Percentiles rank a stretch among this genome's conserved stretches.
phyloP scores from a whole-genome alignment of 2,113 vertebrate species.

The Triplophysa siluroides region DNA sequence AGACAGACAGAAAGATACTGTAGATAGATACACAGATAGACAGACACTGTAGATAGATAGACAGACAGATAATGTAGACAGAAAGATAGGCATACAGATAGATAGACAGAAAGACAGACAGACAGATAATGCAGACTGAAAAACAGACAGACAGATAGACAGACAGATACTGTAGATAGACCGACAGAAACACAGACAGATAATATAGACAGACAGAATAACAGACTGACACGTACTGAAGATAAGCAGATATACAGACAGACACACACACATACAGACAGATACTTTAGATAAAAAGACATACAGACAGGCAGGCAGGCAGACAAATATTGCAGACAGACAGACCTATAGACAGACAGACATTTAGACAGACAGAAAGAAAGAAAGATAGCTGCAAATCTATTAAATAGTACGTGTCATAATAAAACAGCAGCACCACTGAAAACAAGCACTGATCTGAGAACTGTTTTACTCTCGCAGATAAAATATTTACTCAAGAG shows the following conservation, averaged over 20 bases:
- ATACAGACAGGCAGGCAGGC: too few relatives aligned
- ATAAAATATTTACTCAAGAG: conserved; percentile 22
- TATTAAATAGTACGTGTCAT: neutral
- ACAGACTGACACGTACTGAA: too few relatives aligned
- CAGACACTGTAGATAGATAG: too few relatives aligned
- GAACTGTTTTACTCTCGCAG: neutral
- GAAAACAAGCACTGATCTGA: neutral
- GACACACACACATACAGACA: neutral
- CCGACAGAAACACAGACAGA: too few relatives aligned
- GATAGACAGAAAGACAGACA: too few relatives aligned
- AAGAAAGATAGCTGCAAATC: neutral
- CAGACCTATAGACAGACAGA: neutral
- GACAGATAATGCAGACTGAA: neutral
- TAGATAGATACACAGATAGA: too few relatives aligned
- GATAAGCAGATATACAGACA: too few relatives aligned
- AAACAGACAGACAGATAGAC: neutral
- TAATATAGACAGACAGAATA: too few relatives aligned
- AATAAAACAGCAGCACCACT: neutral
- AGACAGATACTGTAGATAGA: neutral
- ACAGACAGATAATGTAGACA: neutral
- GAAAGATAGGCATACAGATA: neutral
- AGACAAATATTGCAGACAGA: neutral
- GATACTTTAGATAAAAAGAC: too few relatives aligned
- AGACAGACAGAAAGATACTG: neutral
- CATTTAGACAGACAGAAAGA: neutral